Percentiles rank a stretch among this genome's conserved stretches.
Conservation (phyloP, 2,888 invertebrate species). For the Pimpla rufipes region DNA sequence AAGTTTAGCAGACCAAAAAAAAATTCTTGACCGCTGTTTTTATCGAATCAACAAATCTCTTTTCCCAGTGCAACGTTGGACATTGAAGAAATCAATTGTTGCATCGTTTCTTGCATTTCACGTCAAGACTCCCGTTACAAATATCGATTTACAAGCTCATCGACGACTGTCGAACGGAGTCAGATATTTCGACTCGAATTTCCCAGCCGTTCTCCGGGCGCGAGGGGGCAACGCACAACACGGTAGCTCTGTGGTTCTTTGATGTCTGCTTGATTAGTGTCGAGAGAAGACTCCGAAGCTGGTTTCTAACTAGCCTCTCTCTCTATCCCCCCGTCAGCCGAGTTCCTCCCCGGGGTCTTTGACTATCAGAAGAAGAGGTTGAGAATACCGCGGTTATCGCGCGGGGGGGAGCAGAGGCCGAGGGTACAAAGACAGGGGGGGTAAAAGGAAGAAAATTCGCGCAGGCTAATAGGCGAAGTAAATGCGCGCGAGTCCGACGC, state of each 20-base stretch:
- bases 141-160: too few relatives aligned
- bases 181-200: neutral
- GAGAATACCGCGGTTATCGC: neutral
- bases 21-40: too few relatives aligned
- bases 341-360: constrained; percentile 29
- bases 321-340: neutral
- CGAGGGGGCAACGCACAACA: constrained; percentile 10
- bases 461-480: constrained; percentile 59
- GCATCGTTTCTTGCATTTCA: too few relatives aligned
- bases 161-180: too few relatives aligned
- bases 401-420: constrained; percentile 12
- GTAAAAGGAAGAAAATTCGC: constrained; percentile 45
- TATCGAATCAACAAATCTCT: too few relatives aligned
- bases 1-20: too few relatives aligned
- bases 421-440: neutral
- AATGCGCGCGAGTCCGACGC: constrained; percentile 51
- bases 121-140: too few relatives aligned
- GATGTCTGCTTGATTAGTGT: constrained; percentile 41
- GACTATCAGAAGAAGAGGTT: constrained; percentile 56
- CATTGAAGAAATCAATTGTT: too few relatives aligned
- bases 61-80: too few relatives aligned
- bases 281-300: neutral
- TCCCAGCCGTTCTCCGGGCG: neutral
- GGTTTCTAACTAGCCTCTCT: neutral
- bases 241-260: constrained; percentile 51